phyloP scores from a whole-genome alignment of 2,113 vertebrate genomes.

The Oryzias celebensis region DNA sequence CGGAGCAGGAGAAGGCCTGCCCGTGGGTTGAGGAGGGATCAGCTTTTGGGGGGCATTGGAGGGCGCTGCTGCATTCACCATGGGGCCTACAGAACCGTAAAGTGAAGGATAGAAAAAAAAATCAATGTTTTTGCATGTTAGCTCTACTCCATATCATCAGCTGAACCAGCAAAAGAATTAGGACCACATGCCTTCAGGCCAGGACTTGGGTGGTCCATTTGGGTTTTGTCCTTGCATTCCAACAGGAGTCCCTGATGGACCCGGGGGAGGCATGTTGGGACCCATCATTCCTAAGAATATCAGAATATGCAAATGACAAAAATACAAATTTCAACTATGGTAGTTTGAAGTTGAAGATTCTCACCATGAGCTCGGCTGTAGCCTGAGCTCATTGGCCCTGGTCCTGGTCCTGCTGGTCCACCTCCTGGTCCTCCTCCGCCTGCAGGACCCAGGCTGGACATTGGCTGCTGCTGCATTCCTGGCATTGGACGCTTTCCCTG shows the following conservation, averaged over 20 bases:
- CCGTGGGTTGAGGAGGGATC: constrained; percentile 89
- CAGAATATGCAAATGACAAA: neutral
- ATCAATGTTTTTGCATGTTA: no score
- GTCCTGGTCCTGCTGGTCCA: constrained; percentile 74
- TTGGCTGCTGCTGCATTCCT: constrained; percentile 81
- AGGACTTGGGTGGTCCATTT: constrained; percentile 90
- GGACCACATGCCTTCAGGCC: constrained; percentile 87
- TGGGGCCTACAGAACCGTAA: constrained; percentile 77
- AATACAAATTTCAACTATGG: neutral
- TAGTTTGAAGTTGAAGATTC: constrained; percentile 14
- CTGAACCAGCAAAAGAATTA: neutral
- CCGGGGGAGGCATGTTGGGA: constrained; percentile 93
- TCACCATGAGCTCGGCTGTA: constrained; percentile 89
- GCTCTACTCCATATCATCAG: no score
- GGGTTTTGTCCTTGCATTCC: constrained; percentile 92
- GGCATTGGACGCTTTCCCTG: constrained; percentile 90
- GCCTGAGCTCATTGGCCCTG: constrained; percentile 78
- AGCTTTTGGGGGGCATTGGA: constrained; percentile 89
- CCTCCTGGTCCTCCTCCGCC: constrained; percentile 75
- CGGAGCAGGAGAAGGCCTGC: constrained; percentile 88
- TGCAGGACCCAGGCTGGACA: constrained; percentile 85
- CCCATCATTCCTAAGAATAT: constrained; percentile 85
- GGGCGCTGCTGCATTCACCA: constrained; percentile 90
- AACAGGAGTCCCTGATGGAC: constrained; percentile 87
- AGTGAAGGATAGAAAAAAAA: neutral